These are phyloP conservation scores for Palaemon carinicauda DNA, from an alignment of 1,140 invertebrate genomes.

Conservation along the genomic window DNA sequence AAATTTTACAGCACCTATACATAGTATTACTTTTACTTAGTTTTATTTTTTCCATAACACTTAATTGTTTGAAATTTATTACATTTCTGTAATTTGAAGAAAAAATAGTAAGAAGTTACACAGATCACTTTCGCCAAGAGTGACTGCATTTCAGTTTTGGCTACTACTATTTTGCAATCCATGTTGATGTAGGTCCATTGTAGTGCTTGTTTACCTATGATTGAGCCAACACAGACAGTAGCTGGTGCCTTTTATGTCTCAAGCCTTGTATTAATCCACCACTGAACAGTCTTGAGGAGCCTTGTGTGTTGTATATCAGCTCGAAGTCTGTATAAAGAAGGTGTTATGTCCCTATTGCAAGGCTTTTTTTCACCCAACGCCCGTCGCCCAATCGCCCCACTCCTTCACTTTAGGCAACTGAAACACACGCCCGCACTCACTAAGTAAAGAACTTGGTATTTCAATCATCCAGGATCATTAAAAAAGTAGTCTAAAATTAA, in stretches of 20 bases:
- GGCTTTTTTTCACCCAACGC: conserved; percentile 17
- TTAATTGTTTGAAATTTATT: background rate
- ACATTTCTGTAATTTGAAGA: background rate
- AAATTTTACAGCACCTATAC: conserved; percentile 41
- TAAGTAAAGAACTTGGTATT: too few relatives aligned
- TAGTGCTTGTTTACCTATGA: conserved; percentile 49
- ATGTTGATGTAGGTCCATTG: conserved; percentile 50
- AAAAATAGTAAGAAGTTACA: conserved; percentile 13
- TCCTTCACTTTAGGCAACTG: background rate
- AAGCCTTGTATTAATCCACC: conserved; percentile 47
- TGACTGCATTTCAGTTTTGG: conserved; percentile 43
- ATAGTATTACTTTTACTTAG: conserved; percentile 35
- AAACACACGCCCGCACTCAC: background rate
- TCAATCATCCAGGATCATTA: too few relatives aligned
- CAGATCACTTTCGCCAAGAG: conserved; percentile 46
- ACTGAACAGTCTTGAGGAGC: conserved; percentile 41
- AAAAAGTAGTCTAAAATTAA: background rate
- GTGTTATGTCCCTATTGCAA: conserved; percentile 49
- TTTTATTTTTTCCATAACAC: conserved; percentile 20
- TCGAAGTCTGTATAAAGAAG: conserved; percentile 38
- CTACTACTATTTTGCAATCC: conserved; percentile 31
- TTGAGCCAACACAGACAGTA: conserved; percentile 41
- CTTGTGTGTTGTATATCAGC: conserved; percentile 48
- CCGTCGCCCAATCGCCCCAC: background rate
- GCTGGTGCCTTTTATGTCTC: conserved; percentile 49